Conservation (phyloP, 2,113 vertebrate species). For the Puffinus mauretanicus region DNA sequence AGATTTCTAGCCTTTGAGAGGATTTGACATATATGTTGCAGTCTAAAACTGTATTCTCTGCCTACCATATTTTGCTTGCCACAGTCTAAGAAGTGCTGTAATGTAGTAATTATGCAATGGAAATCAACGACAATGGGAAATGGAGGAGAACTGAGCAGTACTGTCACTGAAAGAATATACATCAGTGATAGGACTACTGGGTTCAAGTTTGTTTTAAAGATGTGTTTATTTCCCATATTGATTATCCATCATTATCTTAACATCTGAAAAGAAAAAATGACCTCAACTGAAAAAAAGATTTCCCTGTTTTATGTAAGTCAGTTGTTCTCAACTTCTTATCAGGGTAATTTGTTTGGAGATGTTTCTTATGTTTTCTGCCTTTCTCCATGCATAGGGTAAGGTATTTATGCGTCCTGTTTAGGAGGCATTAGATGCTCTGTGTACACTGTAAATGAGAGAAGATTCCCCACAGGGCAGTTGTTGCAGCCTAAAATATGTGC, state of each 20-base stretch:
- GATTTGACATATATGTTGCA: not conserved
- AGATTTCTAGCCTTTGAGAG: conserved; percentile 12
- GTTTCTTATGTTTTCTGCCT: not conserved
- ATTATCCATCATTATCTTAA: not conserved
- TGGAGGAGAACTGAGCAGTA: not conserved
- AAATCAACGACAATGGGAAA: not conserved
- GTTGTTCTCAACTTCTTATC: not conserved
- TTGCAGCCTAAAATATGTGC: not conserved
- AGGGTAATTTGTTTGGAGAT: not conserved
- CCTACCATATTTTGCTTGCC: not conserved
- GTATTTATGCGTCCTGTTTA: not conserved
- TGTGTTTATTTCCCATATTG: not conserved
- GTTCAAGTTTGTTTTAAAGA: not conserved
- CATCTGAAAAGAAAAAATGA: not conserved
- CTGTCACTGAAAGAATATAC: not conserved
- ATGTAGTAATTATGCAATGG: not conserved
- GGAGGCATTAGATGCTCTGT: not conserved
- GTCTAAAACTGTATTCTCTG: not conserved
- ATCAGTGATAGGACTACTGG: not conserved
- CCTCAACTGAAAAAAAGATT: not conserved
- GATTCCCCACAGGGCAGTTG: not conserved
- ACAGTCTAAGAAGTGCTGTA: not conserved
- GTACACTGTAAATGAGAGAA: not conserved
- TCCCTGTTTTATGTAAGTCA: not conserved
- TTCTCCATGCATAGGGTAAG: accelerated